Evolutionary conservation across 2,113 vertebrate species (phyloP).

Genomic region (Varanus komodoensis): DNA sequence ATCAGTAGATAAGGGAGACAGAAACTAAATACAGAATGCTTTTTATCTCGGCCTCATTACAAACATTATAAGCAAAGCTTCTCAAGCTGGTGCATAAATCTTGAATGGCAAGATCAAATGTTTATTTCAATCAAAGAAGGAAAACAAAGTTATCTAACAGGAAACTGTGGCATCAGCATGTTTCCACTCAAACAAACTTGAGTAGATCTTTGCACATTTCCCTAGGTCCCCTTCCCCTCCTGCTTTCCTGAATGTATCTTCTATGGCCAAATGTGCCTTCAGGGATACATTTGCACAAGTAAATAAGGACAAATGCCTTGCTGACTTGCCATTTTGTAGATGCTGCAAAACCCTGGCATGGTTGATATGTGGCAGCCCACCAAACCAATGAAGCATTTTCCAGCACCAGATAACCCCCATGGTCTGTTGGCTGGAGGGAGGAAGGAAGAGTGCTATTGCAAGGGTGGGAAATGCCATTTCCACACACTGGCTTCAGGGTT

Average conservation of each 20-base stretch:
- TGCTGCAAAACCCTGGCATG: background rate
- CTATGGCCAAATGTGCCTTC: background rate
- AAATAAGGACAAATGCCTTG: background rate
- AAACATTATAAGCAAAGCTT: background rate
- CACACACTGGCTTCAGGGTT: too few relatives aligned
- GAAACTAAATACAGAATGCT: background rate
- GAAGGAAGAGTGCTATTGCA: background rate
- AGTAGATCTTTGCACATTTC: background rate
- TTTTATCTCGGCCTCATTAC: constrained; percentile 7
- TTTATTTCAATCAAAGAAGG: constrained; percentile 11
- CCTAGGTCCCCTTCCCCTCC: background rate
- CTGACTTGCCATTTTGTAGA: background rate
- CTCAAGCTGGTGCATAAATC: background rate
- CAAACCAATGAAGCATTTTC: background rate
- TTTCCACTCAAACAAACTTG: background rate
- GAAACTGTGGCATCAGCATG: constrained; percentile 6
- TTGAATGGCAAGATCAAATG: constrained; percentile 16
- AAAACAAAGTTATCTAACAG: constrained; percentile 2
- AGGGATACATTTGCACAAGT: too few relatives aligned
- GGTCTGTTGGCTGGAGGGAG: background rate
- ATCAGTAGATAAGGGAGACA: background rate
- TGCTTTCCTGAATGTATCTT: background rate
- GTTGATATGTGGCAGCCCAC: background rate
- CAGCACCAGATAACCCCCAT: background rate
- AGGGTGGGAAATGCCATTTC: too few relatives aligned